Evolutionary conservation across 2,113 vertebrate species (phyloP).

Genomic region (Heterochromis multidens): DNA sequence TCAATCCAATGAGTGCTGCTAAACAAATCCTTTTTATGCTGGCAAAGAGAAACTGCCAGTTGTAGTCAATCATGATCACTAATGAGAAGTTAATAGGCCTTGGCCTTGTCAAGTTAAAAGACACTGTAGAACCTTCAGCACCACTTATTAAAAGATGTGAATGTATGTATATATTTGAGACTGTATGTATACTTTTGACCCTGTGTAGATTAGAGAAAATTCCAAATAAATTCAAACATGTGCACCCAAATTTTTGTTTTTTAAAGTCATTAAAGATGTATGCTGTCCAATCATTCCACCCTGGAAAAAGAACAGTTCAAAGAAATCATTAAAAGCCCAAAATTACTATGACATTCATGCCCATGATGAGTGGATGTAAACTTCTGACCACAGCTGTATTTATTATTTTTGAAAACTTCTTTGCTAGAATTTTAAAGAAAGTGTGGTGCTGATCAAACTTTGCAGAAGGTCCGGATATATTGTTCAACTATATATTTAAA

Average conservation of each 20-base stretch:
- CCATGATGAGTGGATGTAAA: too few relatives aligned
- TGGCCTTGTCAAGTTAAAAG: neutral
- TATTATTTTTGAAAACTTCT: neutral
- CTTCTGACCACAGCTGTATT: too few relatives aligned
- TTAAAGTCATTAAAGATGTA: neutral
- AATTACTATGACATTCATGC: neutral
- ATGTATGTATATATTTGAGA: accelerated
- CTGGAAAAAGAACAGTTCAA: neutral
- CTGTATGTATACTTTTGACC: neutral
- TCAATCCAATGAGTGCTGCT: neutral
- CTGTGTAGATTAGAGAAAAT: neutral
- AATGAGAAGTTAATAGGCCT: neutral
- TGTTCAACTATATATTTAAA: neutral
- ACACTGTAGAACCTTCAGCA: accelerated
- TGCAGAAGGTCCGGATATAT: neutral
- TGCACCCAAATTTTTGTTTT: neutral
- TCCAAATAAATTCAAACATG: neutral
- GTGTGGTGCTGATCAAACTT: neutral
- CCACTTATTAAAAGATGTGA: neutral
- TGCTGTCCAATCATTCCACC: accelerated
- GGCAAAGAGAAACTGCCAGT: neutral
- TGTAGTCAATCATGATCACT: neutral
- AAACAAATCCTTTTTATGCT: accelerated
- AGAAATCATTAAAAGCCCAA: neutral
- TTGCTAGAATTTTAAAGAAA: neutral